Conservation (phyloP, 2,888 invertebrate genomes). For the Ctenicera cuprea region DNA sequence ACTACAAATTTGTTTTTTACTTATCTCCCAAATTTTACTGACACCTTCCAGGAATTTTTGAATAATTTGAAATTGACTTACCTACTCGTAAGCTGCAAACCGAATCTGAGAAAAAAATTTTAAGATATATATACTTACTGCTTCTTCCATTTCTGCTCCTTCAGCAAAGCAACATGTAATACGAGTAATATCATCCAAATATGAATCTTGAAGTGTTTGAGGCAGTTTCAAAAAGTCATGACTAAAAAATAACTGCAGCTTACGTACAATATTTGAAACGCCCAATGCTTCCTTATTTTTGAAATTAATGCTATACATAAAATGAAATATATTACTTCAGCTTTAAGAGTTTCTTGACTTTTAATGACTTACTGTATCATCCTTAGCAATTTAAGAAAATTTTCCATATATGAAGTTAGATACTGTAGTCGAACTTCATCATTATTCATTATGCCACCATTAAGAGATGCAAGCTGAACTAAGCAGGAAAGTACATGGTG, state of each 20-base stretch:
- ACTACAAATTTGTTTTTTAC: too few relatives aligned
- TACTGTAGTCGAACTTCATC: constrained; percentile 75
- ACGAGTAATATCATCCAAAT: constrained; percentile 78
- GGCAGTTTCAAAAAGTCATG: constrained; percentile 73
- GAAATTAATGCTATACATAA: constrained; percentile 74
- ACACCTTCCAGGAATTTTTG: too few relatives aligned
- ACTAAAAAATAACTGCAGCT: constrained; percentile 77
- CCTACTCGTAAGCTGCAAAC: too few relatives aligned
- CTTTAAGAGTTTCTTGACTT: constrained; percentile 12
- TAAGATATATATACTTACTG: too few relatives aligned
- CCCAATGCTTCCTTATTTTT: constrained; percentile 81
- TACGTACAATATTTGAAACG: constrained; percentile 80
- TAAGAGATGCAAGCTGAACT: constrained; percentile 85
- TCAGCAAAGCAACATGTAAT: constrained; percentile 80
- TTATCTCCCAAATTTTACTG: too few relatives aligned
- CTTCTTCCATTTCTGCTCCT: constrained; percentile 80
- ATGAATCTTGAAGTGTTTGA: constrained; percentile 73
- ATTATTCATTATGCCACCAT: constrained; percentile 75
- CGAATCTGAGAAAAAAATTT: too few relatives aligned
- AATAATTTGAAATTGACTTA: too few relatives aligned
- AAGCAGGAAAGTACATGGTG: constrained; percentile 88
- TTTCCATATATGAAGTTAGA: constrained; percentile 76
- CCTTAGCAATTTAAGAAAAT: constrained; percentile 77
- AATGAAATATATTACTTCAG: constrained; percentile 26
- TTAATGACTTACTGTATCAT: constrained; percentile 47